Evolutionary conservation across 2,888 invertebrate genomes (phyloP).

Genomic region (Lasioglossum vierecki): DNA sequence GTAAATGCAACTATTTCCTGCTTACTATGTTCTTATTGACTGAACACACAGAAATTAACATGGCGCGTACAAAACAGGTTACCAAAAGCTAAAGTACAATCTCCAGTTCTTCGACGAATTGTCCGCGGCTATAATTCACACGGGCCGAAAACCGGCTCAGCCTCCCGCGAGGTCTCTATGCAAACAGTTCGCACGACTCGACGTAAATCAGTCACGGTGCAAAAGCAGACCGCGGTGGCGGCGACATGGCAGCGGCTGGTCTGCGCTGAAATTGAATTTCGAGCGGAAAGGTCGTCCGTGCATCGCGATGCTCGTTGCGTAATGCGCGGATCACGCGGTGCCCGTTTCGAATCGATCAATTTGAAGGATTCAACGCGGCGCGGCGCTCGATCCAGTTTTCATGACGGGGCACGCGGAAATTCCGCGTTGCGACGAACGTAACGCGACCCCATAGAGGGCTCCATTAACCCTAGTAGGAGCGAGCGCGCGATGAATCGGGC

Average conservation of each 20-base stretch:
- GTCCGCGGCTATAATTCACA: neutral
- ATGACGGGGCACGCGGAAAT: slow-evolving; percentile 67
- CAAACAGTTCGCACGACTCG: slow-evolving; percentile 11
- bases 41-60: neutral
- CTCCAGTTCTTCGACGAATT: neutral
- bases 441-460: slow-evolving; percentile 35
- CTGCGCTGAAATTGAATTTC: slow-evolving; percentile 34
- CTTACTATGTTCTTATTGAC: too few species aligned
- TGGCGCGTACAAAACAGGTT: neutral
- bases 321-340: slow-evolving; percentile 23
- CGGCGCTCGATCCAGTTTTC: slow-evolving; percentile 64
- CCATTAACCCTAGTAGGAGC: slow-evolving; percentile 70
- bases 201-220: slow-evolving; percentile 18
- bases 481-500: slow-evolving; percentile 73
- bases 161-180: neutral
- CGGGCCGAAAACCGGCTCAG: neutral
- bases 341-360: slow-evolving; percentile 68
- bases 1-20: too few species aligned
- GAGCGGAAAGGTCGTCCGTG: slow-evolving; percentile 23
- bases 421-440: slow-evolving; percentile 44
- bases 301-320: slow-evolving; percentile 23
- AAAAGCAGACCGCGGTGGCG: slow-evolving; percentile 3
- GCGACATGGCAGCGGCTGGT: slow-evolving; percentile 4
- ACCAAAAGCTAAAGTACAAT: neutral
- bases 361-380: slow-evolving; percentile 62